These are phyloP conservation scores for Leucania comma DNA, from an alignment of 2,888 invertebrate genomes.

Conservation along the genomic window DNA sequence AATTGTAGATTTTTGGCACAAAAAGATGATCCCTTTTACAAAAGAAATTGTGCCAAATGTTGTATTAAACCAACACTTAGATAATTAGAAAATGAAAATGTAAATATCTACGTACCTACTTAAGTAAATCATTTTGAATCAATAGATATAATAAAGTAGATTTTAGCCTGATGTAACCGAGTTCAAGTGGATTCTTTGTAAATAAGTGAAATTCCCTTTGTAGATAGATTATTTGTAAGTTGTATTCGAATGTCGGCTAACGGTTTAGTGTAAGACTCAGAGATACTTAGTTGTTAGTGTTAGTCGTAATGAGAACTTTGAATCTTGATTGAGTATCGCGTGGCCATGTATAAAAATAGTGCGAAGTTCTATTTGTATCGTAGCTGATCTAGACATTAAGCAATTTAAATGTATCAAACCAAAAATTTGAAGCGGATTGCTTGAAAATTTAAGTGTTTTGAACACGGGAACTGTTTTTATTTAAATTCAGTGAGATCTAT, in stretches of 20 bases:
- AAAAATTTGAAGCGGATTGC: constrained; percentile 90
- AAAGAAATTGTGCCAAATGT: constrained; percentile 75
- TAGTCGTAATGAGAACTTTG: constrained; percentile 68
- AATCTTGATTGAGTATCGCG: constrained; percentile 81
- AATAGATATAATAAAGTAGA: constrained; percentile 40
- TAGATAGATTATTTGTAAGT: constrained; percentile 75
- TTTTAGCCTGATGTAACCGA: constrained; percentile 29
- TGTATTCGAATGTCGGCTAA: constrained; percentile 60
- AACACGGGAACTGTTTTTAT: constrained; percentile 83
- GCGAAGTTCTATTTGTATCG: constrained; percentile 67
- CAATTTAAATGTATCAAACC: constrained; percentile 87
- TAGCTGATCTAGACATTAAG: constrained; percentile 81
- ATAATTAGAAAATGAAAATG: constrained; percentile 78
- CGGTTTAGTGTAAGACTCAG: constrained; percentile 72
- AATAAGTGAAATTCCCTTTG: constrained; percentile 78
- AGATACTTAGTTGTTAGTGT: constrained; percentile 68
- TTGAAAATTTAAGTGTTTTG: constrained; percentile 90
- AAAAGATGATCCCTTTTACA: constrained; percentile 59
- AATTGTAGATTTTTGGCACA: constrained; percentile 68
- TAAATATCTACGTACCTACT: constrained; percentile 70
- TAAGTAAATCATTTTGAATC: constrained; percentile 68
- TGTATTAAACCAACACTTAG: constrained; percentile 76
- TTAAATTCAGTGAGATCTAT: constrained; percentile 83
- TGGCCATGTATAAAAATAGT: constrained; percentile 85
- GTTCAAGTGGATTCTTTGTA: constrained; percentile 70